Evolutionary conservation across 2,797 vertebrate genomes (phyloP).

Genomic region (Columba guinea): DNA sequence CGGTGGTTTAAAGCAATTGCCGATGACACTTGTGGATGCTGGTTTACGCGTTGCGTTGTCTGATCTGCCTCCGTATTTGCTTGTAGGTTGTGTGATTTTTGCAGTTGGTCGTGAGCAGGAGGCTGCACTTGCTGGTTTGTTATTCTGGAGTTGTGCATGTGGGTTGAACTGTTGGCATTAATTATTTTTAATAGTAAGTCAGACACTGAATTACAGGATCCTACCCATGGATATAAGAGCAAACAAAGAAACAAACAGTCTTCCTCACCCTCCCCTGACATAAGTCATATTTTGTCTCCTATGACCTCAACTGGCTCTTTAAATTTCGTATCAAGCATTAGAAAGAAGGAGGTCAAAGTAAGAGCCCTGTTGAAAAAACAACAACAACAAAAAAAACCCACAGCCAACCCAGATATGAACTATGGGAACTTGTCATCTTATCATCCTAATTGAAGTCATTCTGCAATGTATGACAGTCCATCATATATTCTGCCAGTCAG

Average conservation of each 20-base stretch:
- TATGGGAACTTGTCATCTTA: constrained; percentile 67
- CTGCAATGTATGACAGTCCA: constrained; percentile 72
- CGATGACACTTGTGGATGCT: not conserved
- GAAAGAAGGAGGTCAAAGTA: constrained; percentile 59
- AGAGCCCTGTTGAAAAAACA: constrained; percentile 24
- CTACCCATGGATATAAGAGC: not conserved
- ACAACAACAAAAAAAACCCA: not conserved
- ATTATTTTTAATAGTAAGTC: constrained; percentile 50
- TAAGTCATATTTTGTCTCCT: constrained; percentile 60
- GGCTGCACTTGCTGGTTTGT: constrained; percentile 20
- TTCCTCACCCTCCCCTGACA: constrained; percentile 31
- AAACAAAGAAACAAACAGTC: constrained; percentile 54
- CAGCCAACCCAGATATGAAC: constrained; percentile 57
- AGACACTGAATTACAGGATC: constrained; percentile 38
- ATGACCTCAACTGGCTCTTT: constrained; percentile 48
- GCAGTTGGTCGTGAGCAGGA: not conserved
- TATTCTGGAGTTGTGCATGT: constrained; percentile 17
- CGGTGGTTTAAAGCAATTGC: not conserved
- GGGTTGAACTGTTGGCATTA: constrained; percentile 50
- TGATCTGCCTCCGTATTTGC: not conserved
- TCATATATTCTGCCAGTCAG: constrained; percentile 70
- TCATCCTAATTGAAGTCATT: constrained; percentile 74
- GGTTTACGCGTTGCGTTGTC: not conserved
- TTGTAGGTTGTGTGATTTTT: constrained; percentile 15
- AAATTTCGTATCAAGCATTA: constrained; percentile 63